Evolutionary conservation across 2,888 invertebrate genomes (phyloP).

Genomic region (Colostygia pectinataria): DNA sequence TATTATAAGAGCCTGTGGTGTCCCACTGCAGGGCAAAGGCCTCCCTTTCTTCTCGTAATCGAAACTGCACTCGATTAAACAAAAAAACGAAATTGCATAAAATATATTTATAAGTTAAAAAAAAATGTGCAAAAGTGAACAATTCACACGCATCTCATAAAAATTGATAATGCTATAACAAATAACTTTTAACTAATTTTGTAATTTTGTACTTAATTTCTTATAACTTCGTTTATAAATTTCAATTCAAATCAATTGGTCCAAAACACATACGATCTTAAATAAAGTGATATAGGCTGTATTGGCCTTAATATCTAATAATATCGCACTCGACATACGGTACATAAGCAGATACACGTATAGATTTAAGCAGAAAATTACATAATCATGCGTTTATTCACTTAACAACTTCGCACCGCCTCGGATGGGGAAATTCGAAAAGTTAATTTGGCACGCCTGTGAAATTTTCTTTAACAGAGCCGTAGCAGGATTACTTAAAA

Average conservation of each 20-base stretch:
- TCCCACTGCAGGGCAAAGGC: no score
- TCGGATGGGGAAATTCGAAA: slow-evolving; percentile 31
- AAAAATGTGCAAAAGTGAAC: no score
- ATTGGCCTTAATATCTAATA: slow-evolving; percentile 18
- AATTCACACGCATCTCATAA: no score
- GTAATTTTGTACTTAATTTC: no score
- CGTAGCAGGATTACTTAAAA: slow-evolving; percentile 18
- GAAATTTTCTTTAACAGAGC: slow-evolving; percentile 29
- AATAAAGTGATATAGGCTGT: slow-evolving; percentile 23
- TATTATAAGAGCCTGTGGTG: no score
- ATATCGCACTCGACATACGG: slow-evolving; percentile 8
- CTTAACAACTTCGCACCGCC: slow-evolving; percentile 29
- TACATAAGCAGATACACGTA: not conserved
- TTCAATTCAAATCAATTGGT: not conserved
- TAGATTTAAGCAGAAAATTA: slow-evolving; percentile 26
- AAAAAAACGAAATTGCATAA: no score
- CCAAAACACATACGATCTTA: not conserved
- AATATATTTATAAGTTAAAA: no score
- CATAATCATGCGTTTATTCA: slow-evolving; percentile 35
- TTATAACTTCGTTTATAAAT: not conserved
- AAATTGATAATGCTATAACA: no score
- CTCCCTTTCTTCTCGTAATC: no score
- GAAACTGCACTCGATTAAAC: no score
- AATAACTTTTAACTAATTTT: no score
- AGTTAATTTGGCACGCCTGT: slow-evolving; percentile 35